Evolutionary conservation across 2,113 vertebrate species (phyloP).

Genomic region (Podarcis raffonei): DNA sequence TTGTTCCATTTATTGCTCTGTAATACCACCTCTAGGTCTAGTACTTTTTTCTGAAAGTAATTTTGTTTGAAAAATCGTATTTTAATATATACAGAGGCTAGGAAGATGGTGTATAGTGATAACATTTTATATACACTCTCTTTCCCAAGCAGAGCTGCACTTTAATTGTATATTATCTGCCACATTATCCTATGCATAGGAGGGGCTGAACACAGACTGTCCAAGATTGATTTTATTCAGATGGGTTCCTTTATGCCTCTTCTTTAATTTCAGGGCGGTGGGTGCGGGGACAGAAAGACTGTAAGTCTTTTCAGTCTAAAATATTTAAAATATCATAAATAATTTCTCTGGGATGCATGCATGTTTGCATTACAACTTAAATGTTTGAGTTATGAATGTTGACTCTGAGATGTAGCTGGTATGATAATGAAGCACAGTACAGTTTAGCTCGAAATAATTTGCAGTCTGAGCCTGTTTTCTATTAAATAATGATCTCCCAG

Average conservation of each 20-base stretch:
- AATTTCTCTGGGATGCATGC: slow-evolving; percentile 30
- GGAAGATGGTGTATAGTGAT: not conserved
- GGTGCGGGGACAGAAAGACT: not conserved
- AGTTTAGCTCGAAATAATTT: slow-evolving; percentile 51
- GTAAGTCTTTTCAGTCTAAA: slow-evolving; percentile 10
- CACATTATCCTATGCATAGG: not conserved
- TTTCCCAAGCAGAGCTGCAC: not conserved
- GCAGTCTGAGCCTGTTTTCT: slow-evolving; percentile 51
- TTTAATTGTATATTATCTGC: not conserved
- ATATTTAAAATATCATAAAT: slow-evolving; percentile 43
- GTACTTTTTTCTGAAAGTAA: slow-evolving; percentile 3
- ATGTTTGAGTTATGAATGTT: slow-evolving; percentile 35
- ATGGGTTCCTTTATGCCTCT: not conserved
- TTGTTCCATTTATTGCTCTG: not conserved
- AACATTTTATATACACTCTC: not conserved
- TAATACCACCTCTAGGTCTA: not conserved
- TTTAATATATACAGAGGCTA: not conserved
- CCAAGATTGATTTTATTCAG: not conserved
- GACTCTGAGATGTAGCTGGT: slow-evolving; percentile 38
- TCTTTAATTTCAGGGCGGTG: not conserved
- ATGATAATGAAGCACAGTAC: slow-evolving; percentile 49
- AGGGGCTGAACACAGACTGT: slow-evolving; percentile 10
- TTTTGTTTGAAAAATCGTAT: not conserved
- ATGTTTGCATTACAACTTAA: slow-evolving; percentile 45
- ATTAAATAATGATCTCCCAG: slow-evolving; percentile 53